phyloP scores from a whole-genome alignment of 2,113 vertebrate species.

The Triplophysa dalaica region DNA sequence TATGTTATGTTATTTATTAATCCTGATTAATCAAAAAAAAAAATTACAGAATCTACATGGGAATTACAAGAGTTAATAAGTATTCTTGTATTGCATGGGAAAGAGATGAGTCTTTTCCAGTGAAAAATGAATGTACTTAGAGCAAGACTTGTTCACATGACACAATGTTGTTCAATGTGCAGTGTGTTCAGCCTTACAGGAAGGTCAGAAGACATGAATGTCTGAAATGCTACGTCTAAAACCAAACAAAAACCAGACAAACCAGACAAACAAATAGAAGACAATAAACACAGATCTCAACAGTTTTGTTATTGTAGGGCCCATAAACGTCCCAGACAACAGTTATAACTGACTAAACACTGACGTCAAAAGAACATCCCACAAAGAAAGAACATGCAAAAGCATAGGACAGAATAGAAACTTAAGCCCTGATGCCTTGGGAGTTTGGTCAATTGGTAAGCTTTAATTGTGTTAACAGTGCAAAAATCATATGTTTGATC shows the following conservation, averaged over 20 bases:
- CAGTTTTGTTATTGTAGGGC: not conserved
- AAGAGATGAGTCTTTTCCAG: not conserved
- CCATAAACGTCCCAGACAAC: not conserved
- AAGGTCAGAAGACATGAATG: constrained; percentile 15
- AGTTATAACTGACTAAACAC: not conserved
- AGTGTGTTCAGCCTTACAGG: not conserved
- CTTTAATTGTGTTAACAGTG: too few relatives aligned
- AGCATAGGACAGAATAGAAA: too few relatives aligned
- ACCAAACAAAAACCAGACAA: not conserved
- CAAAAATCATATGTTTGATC: too few relatives aligned
- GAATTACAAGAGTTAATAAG: too few relatives aligned
- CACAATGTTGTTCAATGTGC: not conserved
- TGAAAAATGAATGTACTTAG: not conserved
- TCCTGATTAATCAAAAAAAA: too few relatives aligned
- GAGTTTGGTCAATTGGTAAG: too few relatives aligned
- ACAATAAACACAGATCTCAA: not conserved
- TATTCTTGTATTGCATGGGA: too few relatives aligned
- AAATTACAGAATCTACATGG: too few relatives aligned
- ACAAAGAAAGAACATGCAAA: too few relatives aligned
- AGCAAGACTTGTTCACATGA: constrained; percentile 4
- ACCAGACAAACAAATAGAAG: constrained; percentile 4
- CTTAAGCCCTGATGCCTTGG: too few relatives aligned
- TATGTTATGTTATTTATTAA: too few relatives aligned
- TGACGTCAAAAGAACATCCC: not conserved
- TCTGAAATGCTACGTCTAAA: not conserved